These are phyloP conservation scores for mouse (Mus musculus) DNA, from an alignment of 2,113 vertebrate genomes.

Conservation along the genomic window DNA sequence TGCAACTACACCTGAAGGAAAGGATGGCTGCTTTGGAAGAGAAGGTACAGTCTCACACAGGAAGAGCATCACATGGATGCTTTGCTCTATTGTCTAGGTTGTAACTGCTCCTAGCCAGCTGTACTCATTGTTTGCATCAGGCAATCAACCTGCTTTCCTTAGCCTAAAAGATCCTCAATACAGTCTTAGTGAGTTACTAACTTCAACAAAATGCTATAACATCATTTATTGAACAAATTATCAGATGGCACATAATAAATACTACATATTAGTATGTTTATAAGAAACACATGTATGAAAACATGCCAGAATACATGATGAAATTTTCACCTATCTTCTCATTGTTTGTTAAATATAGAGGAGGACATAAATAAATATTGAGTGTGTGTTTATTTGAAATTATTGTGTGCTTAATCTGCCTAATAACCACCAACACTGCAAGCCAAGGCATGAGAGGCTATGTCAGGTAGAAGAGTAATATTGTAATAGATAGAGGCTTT, in stretches of 20 bases:
- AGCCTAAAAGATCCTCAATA: neutral
- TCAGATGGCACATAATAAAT: neutral
- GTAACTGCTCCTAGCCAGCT: neutral
- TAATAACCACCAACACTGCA: neutral
- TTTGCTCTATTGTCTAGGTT: fast-evolving
- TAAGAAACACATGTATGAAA: neutral
- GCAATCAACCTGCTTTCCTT: neutral
- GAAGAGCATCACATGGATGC: fast-evolving
- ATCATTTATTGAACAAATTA: neutral
- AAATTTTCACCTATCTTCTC: neutral
- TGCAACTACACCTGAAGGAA: constrained; percentile 98
- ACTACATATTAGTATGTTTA: neutral
- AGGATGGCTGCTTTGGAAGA: constrained; percentile 98
- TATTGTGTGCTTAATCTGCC: constrained; percentile 1
- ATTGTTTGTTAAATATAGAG: neutral
- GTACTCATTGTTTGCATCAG: neutral
- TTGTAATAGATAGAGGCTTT: neutral
- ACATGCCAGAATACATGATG: neutral
- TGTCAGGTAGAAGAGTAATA: neutral
- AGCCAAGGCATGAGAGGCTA: neutral
- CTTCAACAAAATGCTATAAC: neutral
- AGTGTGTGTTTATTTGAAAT: neutral
- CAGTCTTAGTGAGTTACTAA: neutral
- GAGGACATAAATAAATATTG: neutral
- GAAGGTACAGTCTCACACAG: constrained; percentile 90